phyloP scores from a whole-genome alignment of 2,888 invertebrate genomes.

The Drosophila rubida region DNA sequence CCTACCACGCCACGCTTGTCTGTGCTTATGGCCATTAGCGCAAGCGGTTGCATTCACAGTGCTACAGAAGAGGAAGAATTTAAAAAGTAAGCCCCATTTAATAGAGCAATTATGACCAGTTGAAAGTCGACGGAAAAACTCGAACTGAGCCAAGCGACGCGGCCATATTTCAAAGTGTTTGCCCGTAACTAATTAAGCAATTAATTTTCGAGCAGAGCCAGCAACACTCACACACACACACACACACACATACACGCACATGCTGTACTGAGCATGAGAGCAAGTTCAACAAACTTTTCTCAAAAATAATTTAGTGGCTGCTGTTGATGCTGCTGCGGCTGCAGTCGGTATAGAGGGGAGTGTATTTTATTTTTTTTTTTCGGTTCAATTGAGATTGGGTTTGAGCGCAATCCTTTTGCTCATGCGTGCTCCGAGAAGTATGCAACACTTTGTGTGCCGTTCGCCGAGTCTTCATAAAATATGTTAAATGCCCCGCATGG shows the following conservation, averaged over 20 bases:
- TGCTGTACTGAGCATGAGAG: constrained; percentile 34
- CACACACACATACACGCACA: constrained; percentile 6
- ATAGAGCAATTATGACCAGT: constrained; percentile 81
- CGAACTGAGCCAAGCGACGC: constrained; percentile 58
- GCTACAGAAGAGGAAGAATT: constrained; percentile 33
- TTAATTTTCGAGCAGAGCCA: constrained; percentile 70
- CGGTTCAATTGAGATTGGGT: constrained; percentile 44
- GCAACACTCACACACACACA: constrained; percentile 28
- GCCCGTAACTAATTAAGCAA: constrained; percentile 82
- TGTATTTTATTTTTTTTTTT: constrained; percentile 2
- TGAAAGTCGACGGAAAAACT: constrained; percentile 55
- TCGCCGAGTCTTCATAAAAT: constrained; percentile 60
- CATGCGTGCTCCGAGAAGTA: constrained; percentile 67
- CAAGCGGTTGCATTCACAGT: constrained; percentile 56
- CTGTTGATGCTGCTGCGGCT: constrained; percentile 25
- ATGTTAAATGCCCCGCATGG: constrained; percentile 76
- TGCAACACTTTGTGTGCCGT: constrained; percentile 58
- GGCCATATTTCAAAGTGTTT: constrained; percentile 79
- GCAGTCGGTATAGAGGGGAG: constrained; percentile 10
- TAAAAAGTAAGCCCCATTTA: constrained; percentile 73
- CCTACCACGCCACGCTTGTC: neutral
- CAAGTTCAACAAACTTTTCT: constrained; percentile 74
- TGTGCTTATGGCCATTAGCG: constrained; percentile 60
- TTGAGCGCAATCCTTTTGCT: constrained; percentile 46
- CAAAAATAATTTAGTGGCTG: constrained; percentile 66